phyloP scores from a whole-genome alignment of 1,140 invertebrate genomes.

The Chrysopa pallens region DNA sequence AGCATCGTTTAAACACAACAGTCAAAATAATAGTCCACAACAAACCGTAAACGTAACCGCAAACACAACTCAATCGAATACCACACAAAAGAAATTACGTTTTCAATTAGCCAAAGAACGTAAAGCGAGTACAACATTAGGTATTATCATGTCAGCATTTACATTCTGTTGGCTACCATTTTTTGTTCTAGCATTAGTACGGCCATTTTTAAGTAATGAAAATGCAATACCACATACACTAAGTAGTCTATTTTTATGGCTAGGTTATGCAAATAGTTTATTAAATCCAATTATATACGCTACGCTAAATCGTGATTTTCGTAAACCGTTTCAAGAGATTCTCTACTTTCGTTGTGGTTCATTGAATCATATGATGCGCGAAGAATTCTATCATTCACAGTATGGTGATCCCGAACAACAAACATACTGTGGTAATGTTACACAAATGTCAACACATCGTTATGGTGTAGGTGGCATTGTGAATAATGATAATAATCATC shows the following conservation, averaged over 20 bases:
- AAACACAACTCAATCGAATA: slow-evolving; percentile 24
- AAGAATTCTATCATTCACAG: slow-evolving; percentile 82
- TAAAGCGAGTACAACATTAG: slow-evolving; percentile 89
- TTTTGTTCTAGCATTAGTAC: slow-evolving; percentile 77
- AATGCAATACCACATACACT: slow-evolving; percentile 56
- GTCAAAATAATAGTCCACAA: too few relatives aligned
- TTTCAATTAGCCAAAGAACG: slow-evolving; percentile 75
- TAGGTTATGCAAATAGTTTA: slow-evolving; percentile 85
- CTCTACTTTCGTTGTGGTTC: slow-evolving; percentile 74
- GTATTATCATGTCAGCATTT: slow-evolving; percentile 95
- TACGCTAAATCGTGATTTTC: slow-evolving; percentile 78
- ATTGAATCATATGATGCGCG: slow-evolving; percentile 77
- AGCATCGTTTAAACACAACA: slow-evolving; percentile 13
- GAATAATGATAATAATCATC: slow-evolving; percentile 24
- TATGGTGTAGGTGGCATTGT: slow-evolving; percentile 38
- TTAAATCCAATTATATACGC: slow-evolving; percentile 90
- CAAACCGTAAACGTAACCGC: slow-evolving; percentile 6
- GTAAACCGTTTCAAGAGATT: slow-evolving; percentile 82
- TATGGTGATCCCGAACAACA: slow-evolving; percentile 57
- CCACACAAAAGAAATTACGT: slow-evolving; percentile 50
- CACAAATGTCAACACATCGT: slow-evolving; percentile 17
- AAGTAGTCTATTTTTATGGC: slow-evolving; percentile 62
- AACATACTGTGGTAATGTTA: slow-evolving; percentile 26
- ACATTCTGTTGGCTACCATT: slow-evolving; percentile 95
- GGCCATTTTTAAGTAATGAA: slow-evolving; percentile 52